Evolutionary conservation across 2,113 vertebrate genomes (phyloP), one percentile per base, ranked within the genome.

Genomic region (Ellobius talpinus): DNA sequence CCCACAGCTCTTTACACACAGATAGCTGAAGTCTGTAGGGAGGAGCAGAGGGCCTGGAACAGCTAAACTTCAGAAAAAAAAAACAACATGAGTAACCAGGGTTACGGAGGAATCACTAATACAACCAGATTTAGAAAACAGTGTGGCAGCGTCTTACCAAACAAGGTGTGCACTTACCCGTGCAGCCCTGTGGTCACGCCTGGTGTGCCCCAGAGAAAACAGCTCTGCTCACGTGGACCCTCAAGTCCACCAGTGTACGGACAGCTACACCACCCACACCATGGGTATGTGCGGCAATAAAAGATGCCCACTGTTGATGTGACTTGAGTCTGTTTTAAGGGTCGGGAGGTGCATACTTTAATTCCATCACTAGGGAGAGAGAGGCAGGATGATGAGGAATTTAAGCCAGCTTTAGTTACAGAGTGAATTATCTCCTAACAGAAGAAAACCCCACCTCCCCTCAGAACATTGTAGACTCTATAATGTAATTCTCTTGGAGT

Each of bases 21-120:
- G 74, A 82, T 33, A 55, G 86, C n/a, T 90, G 84, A 88, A 77
- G 68, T 65, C 81, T 77, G 11, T 84, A 42, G 82, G 88, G 70
- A 72, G 84, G 77, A 42, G 42, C 39, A 58, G 81, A 21, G 91
- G 42, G 74, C 36, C 19, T 66, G 42, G 26, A 85, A 36, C 45
- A 91, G 31, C 61, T 55, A 50, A 70, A 82, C 68, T 63, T 21
- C 11, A 26, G 26, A 26, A 9, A 42, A 73, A 52, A 63, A 78
- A 50, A 26, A 78, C n/a, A n/a, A 23, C 3, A 24, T 36, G 23
- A 77, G 29, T 19, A 50, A 12, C 66, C 45, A n/a, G 45, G 19
- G 7, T 47, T 17, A 50, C 1, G 61, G 58, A 76, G 58, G 61
- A 91, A 12, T 95, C 42, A 72, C 84, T 65, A 29, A 61, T 47